Evolutionary conservation across 2,797 vertebrate species (phyloP).

Genomic region (Setipinna tenuifilis): DNA sequence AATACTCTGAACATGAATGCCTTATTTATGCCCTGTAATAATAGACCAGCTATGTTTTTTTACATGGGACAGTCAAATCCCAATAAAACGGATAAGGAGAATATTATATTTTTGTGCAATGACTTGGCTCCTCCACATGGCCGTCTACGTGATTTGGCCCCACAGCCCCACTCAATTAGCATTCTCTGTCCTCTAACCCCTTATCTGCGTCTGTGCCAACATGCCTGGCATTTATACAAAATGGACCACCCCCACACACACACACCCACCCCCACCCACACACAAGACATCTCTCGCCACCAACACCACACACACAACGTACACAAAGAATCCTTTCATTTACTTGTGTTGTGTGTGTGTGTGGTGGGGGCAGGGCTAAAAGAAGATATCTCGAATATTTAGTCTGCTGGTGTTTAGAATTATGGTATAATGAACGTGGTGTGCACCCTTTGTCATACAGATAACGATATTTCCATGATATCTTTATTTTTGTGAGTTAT

Average conservation of each 20-base stretch:
- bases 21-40: too few species aligned
- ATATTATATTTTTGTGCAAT: background rate
- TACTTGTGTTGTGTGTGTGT: slow-evolving; percentile 13
- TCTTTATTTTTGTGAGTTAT: too few species aligned
- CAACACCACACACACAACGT: slow-evolving; percentile 28
- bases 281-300: slow-evolving; percentile 41
- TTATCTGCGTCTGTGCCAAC: slow-evolving; percentile 16
- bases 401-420: background rate
- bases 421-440: background rate
- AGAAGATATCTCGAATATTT: background rate
- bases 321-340: slow-evolving; percentile 33
- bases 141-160: background rate
- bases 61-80: too few species aligned
- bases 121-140: background rate
- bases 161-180: background rate
- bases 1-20: too few species aligned
- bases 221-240: slow-evolving; percentile 44
- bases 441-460: background rate
- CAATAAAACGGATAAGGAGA: too few species aligned
- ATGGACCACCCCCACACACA: slow-evolving; percentile 41
- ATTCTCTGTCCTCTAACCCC: slow-evolving; percentile 27
- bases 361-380: too few species aligned
- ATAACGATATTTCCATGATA: too few species aligned
- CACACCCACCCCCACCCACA: slow-evolving; percentile 35
- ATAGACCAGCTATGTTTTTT: too few species aligned